Base-by-base conservation (phyloP, 2,797 vertebrate genomes). In the Gephyroberyx darwinii region DNA sequence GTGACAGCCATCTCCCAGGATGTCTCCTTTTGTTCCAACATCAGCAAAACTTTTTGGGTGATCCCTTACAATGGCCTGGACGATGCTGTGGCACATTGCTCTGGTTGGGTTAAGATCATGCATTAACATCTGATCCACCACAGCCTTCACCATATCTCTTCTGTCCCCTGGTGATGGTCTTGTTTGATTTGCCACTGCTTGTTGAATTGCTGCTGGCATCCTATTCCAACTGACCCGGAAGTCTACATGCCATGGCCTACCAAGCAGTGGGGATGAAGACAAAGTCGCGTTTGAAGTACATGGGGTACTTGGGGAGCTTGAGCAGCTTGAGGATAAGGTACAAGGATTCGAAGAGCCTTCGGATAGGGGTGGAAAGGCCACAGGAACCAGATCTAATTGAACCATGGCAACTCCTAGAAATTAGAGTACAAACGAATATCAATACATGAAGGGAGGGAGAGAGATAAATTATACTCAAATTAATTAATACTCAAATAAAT, bases 381-480 rank as follows among this genome's bases (percentile, higher is more conserved):
- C 17, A 58, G 56, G n/a, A 58, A 65, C 63, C 45, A 31, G 19
- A 16, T 20, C 58, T 17, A 60, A 5, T 20, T 43, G 22, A 61
- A 61, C 30, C 13, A 30, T 35, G 3, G 31, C 31, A 33, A 53
- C 39, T 68, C 52, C 65, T 68, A 58, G 37, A 68, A 58, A 54
- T 51, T 5, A 51, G 50, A n/a, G 54, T 19, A 58, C 54, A 68
- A 50, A 48, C 58, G 48, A 55, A 47, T 37, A 43, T 68, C 33
- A 33, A 68, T 68, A 41, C 41, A 22, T 45, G 22, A 67, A 67
- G 37, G 41, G 39, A 55, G 51, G 65, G 61, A 63, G 43, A 45
- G 4, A 16, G 43, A 45, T 45, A 16, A 45, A 16, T 2, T 45
- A 45, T 45, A 45, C 43, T 45, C 43, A 45, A 45, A 45, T 45